These are phyloP conservation scores for Brachionus sp. DNA, from an alignment of 1,140 invertebrate species.

Conservation along the genomic window DNA sequence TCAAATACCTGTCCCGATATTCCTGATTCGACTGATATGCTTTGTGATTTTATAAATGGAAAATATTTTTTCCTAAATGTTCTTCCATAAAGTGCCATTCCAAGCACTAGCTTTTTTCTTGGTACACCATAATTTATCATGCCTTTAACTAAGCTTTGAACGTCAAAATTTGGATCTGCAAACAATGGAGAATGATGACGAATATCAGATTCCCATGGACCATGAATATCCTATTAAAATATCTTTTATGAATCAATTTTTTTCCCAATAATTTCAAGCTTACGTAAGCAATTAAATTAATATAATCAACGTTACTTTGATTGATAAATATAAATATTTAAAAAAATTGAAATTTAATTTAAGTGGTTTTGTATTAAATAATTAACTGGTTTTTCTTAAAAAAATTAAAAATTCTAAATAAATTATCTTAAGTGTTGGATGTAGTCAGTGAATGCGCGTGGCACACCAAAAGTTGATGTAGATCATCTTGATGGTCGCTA, in stretches of 20 bases:
- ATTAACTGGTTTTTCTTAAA: no score
- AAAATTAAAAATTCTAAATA: no score
- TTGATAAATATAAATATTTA: background rate
- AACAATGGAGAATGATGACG: constrained; percentile 58
- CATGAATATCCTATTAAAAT: constrained; percentile 70
- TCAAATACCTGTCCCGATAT: constrained; percentile 12
- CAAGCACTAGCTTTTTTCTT: constrained; percentile 74
- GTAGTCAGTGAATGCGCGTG: no score
- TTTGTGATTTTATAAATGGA: constrained; percentile 78
- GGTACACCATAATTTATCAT: constrained; percentile 75
- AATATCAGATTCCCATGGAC: constrained; percentile 90
- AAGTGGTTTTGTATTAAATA: no score
- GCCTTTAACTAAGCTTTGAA: constrained; percentile 51
- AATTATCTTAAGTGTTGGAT: no score
- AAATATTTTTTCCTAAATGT: constrained; percentile 70
- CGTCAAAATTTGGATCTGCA: constrained; percentile 45
- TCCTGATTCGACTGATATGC: constrained; percentile 70
- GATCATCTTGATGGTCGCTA: no score
- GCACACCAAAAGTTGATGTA: no score
- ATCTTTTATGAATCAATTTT: background rate
- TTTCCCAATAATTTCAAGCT: background rate
- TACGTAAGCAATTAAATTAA: constrained; percentile 15
- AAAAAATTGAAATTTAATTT: background rate
- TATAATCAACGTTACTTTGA: background rate
- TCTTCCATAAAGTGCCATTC: constrained; percentile 83